Base-by-base conservation (phyloP, 2,888 invertebrate genomes). In the Lasioglossum zephyrum region DNA sequence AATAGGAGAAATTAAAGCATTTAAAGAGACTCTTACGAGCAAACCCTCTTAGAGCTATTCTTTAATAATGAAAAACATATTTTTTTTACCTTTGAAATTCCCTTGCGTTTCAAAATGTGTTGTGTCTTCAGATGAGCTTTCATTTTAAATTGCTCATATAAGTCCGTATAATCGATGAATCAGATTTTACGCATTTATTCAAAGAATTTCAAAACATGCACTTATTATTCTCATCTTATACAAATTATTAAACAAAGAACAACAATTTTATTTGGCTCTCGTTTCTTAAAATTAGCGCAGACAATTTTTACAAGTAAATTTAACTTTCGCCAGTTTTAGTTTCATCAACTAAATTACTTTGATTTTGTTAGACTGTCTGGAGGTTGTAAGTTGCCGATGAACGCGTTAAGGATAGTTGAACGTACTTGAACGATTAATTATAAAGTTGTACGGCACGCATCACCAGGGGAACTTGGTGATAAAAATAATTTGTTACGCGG, bases 351-450 rank as follows among this genome's bases (percentile, higher is more conserved):
- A 53, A 53, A 53, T 53, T n/a, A n/a, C 1, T 53, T 53, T 9
- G 53, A 8, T 53, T 9, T 9, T 53, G 53, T 53, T 53, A n/a
- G 53, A 53, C 3, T 53, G 22, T 53, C 53, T 53, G 9, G 6
- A n/a, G 22, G n/a, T 53, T 8, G n/a, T n/a, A n/a, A 22, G 22
- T 22, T 22, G 8, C 49, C 22, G 49, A 49, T 53, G 0, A 53
- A 53, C 53, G 53, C 9, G 31, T 81, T 13, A 16, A 36, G 44
- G 60, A 60, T 41, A 3, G 63, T 79, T 44, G 31, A 26, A 44
- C 63, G 16, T 36, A 66, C 41, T 80, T 73, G 41, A 31, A 82
- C 66, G 53, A 82, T 82, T 73, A 79, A 82, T 80, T 66, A 44
- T 5, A 60, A 75, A 81, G 18, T 70, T 26, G 5, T 53, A 26